Base-by-base conservation (phyloP, 2,797 vertebrate genomes). In the Mico argentatus region DNA sequence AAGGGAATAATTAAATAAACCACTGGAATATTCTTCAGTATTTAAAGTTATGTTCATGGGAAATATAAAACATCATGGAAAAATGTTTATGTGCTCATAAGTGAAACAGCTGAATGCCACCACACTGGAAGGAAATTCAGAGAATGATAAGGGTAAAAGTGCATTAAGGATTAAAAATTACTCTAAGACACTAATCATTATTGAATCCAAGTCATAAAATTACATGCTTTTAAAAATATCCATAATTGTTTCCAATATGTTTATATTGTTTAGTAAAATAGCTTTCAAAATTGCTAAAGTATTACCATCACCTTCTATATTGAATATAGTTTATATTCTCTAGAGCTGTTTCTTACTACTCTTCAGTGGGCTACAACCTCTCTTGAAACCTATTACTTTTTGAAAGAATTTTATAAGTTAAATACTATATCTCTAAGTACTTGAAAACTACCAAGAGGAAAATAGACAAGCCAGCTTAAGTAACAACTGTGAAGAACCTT, bases 391-490 rank as follows among this genome's bases (percentile, higher is more conserved):
- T 83, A 92, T 81, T 95, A 82, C 70, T 94, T 96, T 94, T 80
- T 89, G 52, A 94, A 97, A 97, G 26, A 39, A 87, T 73, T 95
- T 92, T 93, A 84, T 94, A 4, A 93, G 95, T 88, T 97, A 97
- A 97, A 98, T 97, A 98, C 89, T 96, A 4, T n/a, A 61, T 97
- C 76, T 90, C 89, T 95, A 79, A 94, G 91, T 86, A 97, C 80
- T 97, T 97, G 46, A 75, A 95, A 93, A 96, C 67, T 97, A 87
- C 86, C 92, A 89, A 95, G 97, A 97, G 82, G 81, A 95, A 98
- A 98, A 97, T 93, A 96, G 87, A 97, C 89, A 96, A 97, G 46
- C 41, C 97, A 95, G 96, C 92, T 97, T 97, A 98, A 96, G 94
- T 61, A 94, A 96, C 96, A 94, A 92, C n/a, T 92, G 85, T 55